Base-by-base conservation (phyloP, 2,113 vertebrate genomes). In the Chunga burmeisteri region DNA sequence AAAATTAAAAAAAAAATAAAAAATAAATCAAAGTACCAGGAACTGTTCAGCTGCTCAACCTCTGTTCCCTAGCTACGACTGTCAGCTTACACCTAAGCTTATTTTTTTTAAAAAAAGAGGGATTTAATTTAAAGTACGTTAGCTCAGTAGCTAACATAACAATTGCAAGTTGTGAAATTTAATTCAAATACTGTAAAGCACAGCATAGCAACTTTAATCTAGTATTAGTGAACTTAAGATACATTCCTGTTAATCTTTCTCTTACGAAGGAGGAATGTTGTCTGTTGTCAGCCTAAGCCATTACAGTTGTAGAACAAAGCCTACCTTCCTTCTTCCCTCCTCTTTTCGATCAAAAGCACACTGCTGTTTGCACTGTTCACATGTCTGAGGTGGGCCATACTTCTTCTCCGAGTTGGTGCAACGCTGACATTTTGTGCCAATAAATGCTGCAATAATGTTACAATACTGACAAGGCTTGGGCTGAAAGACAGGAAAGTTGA, bases 381-480 rank as follows among this genome's bases (percentile, higher is more conserved):
- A 99, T 2, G 99, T 99, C 97, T 99, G 99, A 85, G 99, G 99
- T 2, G 99, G 98, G 86, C 99, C 99, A 8, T 99, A 99, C 92
- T 99, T 99, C 97, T 99, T 99, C 98, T 99, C 99, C 4, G 99
- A 99, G 98, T 99, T 99, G 81, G 99, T 99, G 95, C 99, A 99
- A 80, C 99, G 99, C 95, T 99, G 99, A 96, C 99, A 99, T 97
- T 99, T 99, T 62, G 99, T 99, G 86, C 99, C 99, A 62, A 99
- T 99, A 95, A 99, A 99, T 2, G 99, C 99, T 79, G 99, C 99
- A 82, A 99, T 99, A 80, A 99, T 99, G 98, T 99, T 99, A 99
- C 99, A 99, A 98, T 99, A 99, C 97, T 99, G 99, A 97, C 99
- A 99, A 84, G 99, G 99, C 95, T 99, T 99, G 86, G 99, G 99